Conservation (phyloP, 1,140 invertebrate species). For the Sycophila sp. region DNA sequence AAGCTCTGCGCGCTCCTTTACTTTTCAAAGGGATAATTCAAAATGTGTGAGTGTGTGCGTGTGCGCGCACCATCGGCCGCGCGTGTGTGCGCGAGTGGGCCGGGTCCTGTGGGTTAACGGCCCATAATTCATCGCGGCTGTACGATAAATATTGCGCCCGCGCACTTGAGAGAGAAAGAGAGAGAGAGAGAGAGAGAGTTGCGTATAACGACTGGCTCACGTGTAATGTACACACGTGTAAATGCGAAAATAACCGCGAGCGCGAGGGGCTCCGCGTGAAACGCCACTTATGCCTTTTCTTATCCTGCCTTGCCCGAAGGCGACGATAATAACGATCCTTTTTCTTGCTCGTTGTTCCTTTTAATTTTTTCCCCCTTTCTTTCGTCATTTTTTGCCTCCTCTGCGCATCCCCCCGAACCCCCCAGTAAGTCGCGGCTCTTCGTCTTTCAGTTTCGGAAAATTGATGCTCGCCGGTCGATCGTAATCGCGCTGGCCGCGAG, state of each 20-base stretch:
- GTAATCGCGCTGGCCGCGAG: too few relatives aligned
- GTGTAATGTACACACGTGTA: constrained; percentile 18
- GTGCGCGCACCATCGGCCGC: background rate
- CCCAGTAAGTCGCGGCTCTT: background rate
- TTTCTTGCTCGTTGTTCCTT: constrained; percentile 25
- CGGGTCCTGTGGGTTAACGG: constrained; percentile 46
- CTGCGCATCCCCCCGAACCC: background rate
- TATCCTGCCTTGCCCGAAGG: background rate
- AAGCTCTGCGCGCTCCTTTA: too few relatives aligned
- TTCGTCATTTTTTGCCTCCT: background rate
- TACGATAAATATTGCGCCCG: constrained; percentile 52
- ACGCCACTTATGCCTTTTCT: constrained; percentile 17
- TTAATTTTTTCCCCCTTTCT: background rate
- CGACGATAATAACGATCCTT: constrained; percentile 17
- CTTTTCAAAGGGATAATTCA: too few relatives aligned
- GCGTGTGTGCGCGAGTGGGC: background rate
- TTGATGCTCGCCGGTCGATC: background rate
- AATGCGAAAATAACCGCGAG: constrained; percentile 14
- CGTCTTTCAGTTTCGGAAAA: background rate
- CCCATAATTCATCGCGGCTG: constrained; percentile 53
- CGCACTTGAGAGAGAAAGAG: background rate
- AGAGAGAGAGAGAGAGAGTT: background rate
- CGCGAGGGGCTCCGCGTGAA: constrained; percentile 30
- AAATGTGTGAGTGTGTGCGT: background rate
- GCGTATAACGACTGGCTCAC: constrained; percentile 7